A percentile compares a stretch with the other conserved stretches of the same genome.
Conservation (phyloP, 2,113 vertebrate species). For the Onychorhynchus coronatus region DNA sequence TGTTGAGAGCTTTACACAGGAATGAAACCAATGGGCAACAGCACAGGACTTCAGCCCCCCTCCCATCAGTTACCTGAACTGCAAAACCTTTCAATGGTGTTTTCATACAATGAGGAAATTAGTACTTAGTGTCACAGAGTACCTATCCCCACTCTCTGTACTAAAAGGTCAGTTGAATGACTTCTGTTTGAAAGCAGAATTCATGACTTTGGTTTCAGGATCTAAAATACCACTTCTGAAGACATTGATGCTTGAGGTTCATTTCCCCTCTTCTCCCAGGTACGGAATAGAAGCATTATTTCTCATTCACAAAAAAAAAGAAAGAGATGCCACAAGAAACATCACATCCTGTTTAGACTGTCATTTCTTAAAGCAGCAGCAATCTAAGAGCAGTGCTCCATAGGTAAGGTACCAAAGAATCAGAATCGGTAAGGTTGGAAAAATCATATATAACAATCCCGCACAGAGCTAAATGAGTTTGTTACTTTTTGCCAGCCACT, state of each 20-base stretch:
- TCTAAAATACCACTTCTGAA: background rate
- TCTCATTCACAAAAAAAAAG: background rate
- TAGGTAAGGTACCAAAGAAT: background rate
- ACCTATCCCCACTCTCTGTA: background rate
- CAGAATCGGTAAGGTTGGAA: background rate
- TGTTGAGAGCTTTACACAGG: background rate
- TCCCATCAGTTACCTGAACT: background rate
- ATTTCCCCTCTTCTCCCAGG: background rate
- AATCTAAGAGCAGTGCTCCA: background rate
- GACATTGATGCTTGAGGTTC: background rate
- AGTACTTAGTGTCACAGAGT: background rate
- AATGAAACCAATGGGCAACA: background rate
- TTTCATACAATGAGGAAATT: background rate
- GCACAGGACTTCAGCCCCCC: background rate
- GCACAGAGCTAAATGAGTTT: background rate
- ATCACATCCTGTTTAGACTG: background rate
- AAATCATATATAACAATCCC: background rate
- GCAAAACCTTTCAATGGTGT: background rate
- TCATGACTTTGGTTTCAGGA: background rate
- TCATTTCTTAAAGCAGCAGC: background rate
- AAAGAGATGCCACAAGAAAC: background rate
- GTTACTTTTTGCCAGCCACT: background rate
- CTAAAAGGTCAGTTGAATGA: background rate
- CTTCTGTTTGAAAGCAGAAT: background rate
- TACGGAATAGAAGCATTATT: background rate